These are phyloP conservation scores for Epistrophe eligans DNA, from an alignment of 2,888 invertebrate species.

Conservation along the genomic window DNA sequence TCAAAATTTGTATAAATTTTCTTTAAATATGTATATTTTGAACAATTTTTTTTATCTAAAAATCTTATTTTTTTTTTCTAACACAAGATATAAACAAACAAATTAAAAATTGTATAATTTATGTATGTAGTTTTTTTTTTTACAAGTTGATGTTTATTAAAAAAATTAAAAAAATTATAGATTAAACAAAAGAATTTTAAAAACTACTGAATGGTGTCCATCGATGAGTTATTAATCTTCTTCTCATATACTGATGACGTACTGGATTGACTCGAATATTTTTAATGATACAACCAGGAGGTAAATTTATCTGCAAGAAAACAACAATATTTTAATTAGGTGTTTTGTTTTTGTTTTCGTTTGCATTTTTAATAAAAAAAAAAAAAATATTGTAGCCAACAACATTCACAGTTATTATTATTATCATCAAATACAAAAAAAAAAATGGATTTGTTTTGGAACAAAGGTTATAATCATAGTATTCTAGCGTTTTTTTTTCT, in stretches of 20 bases:
- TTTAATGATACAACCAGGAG: constrained; percentile 82
- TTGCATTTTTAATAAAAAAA: not conserved
- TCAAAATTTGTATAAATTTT: not conserved
- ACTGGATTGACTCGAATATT: constrained; percentile 79
- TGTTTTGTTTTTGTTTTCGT: not conserved
- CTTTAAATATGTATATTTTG: not conserved
- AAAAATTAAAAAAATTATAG: constrained; percentile 30
- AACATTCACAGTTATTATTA: not conserved
- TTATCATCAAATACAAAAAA: not conserved
- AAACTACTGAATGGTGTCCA: constrained; percentile 69
- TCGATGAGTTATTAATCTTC: constrained; percentile 61
- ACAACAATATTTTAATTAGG: not conserved
- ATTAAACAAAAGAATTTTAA: constrained; percentile 29
- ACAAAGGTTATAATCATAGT: not conserved
- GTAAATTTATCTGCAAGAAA: constrained; percentile 80
- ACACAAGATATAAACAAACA: constrained; percentile 1
- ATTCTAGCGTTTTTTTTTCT: not conserved
- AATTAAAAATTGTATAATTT: not conserved
- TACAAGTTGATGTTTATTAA: constrained; percentile 48
- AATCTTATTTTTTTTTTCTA: not conserved
- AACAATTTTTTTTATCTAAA: not conserved
- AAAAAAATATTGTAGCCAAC: not conserved
- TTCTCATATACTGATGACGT: constrained; percentile 71
- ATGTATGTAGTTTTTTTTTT: constrained; percentile 21
- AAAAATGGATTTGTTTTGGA: not conserved